Conservation (phyloP, 1,140 invertebrate species). For the honey bee (Apis mellifera) region Amel_HAv3.1 CM009941.2:13924501-13925000, state of each 20-base stretch:
- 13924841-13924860: conserved; percentile 57
- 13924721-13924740: conserved; percentile 35
- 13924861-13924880: conserved; percentile 12
- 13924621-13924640: conserved; percentile 19
- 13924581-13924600: too few species aligned
- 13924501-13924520: conserved; percentile 45
- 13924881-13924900: not conserved
- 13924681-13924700: conserved; percentile 9
- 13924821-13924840: conserved; percentile 43
- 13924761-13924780: conserved; percentile 56
- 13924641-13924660: conserved; percentile 42
- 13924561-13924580: too few species aligned
- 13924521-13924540: conserved; percentile 26
- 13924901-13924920: not conserved
- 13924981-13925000: conserved; percentile 20
- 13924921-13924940: too few species aligned
- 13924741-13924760: conserved; percentile 50
- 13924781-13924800: conserved; percentile 20
- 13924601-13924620: conserved; percentile 8
- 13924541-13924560: not conserved
- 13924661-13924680: not conserved
- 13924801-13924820: conserved; percentile 38
- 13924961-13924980: conserved; percentile 51
- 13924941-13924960: not conserved
- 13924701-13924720: conserved; percentile 31